Conservation (phyloP, 2,113 vertebrate genomes). For the Leptocoma aspasia region DNA sequence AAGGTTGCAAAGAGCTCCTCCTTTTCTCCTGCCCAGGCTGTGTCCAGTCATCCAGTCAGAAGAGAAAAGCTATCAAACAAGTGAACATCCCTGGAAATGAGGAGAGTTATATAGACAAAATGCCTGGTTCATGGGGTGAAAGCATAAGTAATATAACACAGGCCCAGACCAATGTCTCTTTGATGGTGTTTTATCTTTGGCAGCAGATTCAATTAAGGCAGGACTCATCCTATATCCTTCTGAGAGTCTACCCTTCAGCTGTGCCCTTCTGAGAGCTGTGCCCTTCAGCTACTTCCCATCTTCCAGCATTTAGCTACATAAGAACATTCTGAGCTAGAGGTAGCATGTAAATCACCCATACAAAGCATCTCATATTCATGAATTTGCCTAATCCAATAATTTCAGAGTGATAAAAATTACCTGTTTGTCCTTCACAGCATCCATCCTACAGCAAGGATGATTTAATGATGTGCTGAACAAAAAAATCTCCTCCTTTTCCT, state of each 20-base stretch:
- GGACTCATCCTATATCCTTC: neutral
- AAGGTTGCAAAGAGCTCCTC: neutral
- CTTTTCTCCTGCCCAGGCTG: neutral
- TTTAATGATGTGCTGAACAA: neutral
- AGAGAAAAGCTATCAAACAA: neutral
- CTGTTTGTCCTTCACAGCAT: neutral
- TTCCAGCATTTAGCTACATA: neutral
- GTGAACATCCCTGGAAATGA: neutral
- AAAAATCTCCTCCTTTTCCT: neutral
- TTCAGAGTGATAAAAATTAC: neutral
- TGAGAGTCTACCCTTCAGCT: neutral
- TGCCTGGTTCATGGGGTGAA: neutral
- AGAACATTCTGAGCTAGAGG: neutral
- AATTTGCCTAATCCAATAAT: neutral
- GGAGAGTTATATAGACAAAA: neutral
- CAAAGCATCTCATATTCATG: neutral
- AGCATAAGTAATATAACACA: neutral
- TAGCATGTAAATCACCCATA: neutral
- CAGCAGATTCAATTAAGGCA: neutral
- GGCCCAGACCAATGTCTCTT: neutral
- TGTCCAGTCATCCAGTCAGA: neutral
- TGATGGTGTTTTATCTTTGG: neutral
- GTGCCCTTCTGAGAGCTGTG: neutral
- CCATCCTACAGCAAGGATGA: neutral
- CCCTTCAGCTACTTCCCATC: neutral